A percentile compares a stretch with the other conserved stretches of the same genome.
These are phyloP conservation scores for Camptogramma bilineatum DNA, from an alignment of 2,888 invertebrate species.

Conservation along the genomic window DNA sequence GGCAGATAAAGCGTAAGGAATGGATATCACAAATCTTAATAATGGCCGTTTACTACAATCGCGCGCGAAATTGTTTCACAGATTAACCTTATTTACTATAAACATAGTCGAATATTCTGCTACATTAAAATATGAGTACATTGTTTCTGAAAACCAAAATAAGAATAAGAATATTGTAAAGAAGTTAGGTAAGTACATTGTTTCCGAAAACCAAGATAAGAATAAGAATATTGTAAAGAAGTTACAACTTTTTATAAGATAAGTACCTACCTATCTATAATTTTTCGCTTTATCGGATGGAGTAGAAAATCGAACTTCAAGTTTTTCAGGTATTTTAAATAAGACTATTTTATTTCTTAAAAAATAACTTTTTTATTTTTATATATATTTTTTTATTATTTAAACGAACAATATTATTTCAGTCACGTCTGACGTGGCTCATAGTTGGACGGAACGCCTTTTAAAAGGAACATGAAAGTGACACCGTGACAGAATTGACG, in stretches of 20 bases:
- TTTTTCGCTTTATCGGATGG: too few relatives aligned
- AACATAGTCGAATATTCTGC: slow-evolving; percentile 13
- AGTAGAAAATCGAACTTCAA: too few relatives aligned
- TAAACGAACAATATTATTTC: too few relatives aligned
- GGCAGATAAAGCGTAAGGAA: slow-evolving; percentile 33
- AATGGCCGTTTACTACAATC: slow-evolving; percentile 31
- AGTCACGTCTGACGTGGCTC: background rate
- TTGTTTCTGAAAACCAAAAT: background rate
- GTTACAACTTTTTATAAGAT: too few relatives aligned
- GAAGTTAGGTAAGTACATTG: too few relatives aligned
- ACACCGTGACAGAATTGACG: slow-evolving; percentile 23
- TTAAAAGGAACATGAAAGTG: slow-evolving; percentile 30
- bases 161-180: too few relatives aligned
- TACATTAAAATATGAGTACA: slow-evolving; percentile 12
- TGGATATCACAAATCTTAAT: slow-evolving; percentile 41
- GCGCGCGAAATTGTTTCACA: slow-evolving; percentile 26
- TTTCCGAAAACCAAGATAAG: background rate
- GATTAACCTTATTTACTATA: slow-evolving; percentile 12
- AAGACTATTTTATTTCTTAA: too few relatives aligned
- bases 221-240: background rate
- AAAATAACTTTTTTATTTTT: too few relatives aligned
- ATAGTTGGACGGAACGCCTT: background rate
- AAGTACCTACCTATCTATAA: too few relatives aligned
- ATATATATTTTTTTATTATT: too few relatives aligned
- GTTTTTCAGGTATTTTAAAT: too few relatives aligned